Evolutionary conservation across 2,888 invertebrate species (phyloP), one percentile per base, ranked within the genome.

Genomic region (Acheta domesticus): DNA sequence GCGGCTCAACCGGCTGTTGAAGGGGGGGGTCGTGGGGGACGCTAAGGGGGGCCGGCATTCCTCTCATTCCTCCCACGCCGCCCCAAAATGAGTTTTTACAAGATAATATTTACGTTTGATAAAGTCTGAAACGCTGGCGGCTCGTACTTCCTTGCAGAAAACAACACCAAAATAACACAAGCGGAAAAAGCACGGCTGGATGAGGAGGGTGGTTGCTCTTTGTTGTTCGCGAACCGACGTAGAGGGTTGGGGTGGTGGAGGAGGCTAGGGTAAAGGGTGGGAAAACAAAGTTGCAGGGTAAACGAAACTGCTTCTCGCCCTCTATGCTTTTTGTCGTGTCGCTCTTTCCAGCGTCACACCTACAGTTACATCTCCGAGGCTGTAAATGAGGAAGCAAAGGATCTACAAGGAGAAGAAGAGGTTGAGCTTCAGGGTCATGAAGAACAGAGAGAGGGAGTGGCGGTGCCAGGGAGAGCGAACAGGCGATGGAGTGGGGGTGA

Each of bases 91-190:
- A 62, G 62, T 62, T 62, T 62, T 62, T 62, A 62, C 62, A 62
- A 62, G 62, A 62, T 62, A 62, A 62, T 62, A 62, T 62, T 62
- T 62, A 62, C 62, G 62, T 62, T 62, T 62, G 62, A 62, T 62
- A 62, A 62, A 62, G 62, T 62, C 62, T 62, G 11, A 62, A 62
- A 62, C 62, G 62, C 62, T 11, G 62, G n/a, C 62, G 62, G 62
- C 36, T 62, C 62, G 16, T 62, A 62, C 62, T 62, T 62, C 62
- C 62, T 62, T 62, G 62, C 62, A 62, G 62, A 62, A 62, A 62
- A 62, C 62, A 62, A 62, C 62, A 62, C 8, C 62, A 62, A 62
- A 62, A 62, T 62, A 62, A 62, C 62, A 62, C 62, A 62, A 62
- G 62, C 62, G 62, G 62, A n/a, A n/a, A 62, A 62, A 62, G 62